Evolutionary conservation across 2,113 vertebrate species (phyloP).

Genomic region (Colistium nudipinnis): DNA sequence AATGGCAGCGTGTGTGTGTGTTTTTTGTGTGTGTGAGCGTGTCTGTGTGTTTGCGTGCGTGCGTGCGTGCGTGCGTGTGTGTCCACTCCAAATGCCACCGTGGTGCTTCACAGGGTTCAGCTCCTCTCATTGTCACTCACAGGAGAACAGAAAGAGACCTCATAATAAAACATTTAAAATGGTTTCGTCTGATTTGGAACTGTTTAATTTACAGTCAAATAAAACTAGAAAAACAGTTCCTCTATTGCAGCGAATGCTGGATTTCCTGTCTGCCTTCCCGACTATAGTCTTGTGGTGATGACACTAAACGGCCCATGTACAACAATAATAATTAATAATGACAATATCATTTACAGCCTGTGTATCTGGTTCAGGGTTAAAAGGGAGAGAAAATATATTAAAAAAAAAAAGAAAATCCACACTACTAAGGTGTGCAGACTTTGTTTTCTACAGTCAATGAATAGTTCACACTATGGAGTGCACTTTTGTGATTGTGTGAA

Average conservation of each 20-base stretch:
- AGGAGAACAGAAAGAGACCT: slow-evolving; percentile 24
- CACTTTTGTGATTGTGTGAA: background rate
- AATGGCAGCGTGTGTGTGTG: slow-evolving; percentile 50
- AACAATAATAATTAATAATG: too few species aligned
- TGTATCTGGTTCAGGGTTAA: too few species aligned
- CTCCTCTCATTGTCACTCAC: slow-evolving; percentile 49
- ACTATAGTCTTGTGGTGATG: too few species aligned
- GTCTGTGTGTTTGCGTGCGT: slow-evolving; percentile 13
- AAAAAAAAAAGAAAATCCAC: too few species aligned
- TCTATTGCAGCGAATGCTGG: background rate
- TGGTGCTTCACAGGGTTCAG: slow-evolving; percentile 55
- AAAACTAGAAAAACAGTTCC: background rate
- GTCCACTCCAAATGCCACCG: slow-evolving; percentile 71
- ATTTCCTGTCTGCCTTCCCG: background rate
- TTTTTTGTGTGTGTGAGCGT: slow-evolving; percentile 19
- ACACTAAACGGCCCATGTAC: too few species aligned
- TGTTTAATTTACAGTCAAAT: background rate
- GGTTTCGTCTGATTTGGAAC: slow-evolving; percentile 5
- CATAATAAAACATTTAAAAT: slow-evolving; percentile 7
- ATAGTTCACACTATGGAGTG: background rate
- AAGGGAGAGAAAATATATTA: too few species aligned
- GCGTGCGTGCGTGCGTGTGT: slow-evolving; percentile 22
- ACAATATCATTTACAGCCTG: too few species aligned
- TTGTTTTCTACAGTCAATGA: background rate
- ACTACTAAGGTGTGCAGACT: background rate